phyloP scores from a whole-genome alignment of 1,140 invertebrate genomes.

The Centruroides sculpturatus region DNA sequence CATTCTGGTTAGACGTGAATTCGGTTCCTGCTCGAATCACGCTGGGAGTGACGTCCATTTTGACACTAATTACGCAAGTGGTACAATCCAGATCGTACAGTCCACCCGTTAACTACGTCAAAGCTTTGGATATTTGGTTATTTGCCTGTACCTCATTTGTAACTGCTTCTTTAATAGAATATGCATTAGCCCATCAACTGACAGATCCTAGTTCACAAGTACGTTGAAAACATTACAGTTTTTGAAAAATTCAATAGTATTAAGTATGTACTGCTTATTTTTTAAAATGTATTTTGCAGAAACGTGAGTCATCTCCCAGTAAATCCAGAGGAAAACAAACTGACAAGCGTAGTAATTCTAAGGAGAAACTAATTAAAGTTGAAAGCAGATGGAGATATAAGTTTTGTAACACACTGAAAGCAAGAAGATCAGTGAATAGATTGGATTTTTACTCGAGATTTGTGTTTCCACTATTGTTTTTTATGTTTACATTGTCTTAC shows the following conservation, averaged over 20 bases:
- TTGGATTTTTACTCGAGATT: too few species aligned
- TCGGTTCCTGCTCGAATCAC: conserved; percentile 24
- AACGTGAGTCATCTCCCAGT: too few species aligned
- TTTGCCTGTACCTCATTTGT: neutral
- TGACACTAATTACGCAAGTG: conserved; percentile 26
- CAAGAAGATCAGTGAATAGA: too few species aligned
- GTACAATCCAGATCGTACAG: neutral
- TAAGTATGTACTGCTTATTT: neutral
- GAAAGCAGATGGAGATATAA: too few species aligned
- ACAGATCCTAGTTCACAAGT: neutral
- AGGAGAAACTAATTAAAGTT: too few species aligned
- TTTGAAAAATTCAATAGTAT: neutral
- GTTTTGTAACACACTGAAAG: too few species aligned
- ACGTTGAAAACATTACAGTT: neutral
- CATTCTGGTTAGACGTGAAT: conserved; percentile 23
- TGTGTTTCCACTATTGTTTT: too few species aligned
- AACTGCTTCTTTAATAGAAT: neutral
- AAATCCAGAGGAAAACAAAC: too few species aligned
- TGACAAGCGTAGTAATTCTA: too few species aligned
- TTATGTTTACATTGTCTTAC: too few species aligned
- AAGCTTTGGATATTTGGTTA: neutral
- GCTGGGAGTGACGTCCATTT: conserved; percentile 26
- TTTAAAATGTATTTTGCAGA: too few species aligned
- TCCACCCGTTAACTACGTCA: neutral
- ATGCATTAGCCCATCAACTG: neutral